Conservation (phyloP, 2,797 vertebrate species). For the Pangasius mekongensis region DNA sequence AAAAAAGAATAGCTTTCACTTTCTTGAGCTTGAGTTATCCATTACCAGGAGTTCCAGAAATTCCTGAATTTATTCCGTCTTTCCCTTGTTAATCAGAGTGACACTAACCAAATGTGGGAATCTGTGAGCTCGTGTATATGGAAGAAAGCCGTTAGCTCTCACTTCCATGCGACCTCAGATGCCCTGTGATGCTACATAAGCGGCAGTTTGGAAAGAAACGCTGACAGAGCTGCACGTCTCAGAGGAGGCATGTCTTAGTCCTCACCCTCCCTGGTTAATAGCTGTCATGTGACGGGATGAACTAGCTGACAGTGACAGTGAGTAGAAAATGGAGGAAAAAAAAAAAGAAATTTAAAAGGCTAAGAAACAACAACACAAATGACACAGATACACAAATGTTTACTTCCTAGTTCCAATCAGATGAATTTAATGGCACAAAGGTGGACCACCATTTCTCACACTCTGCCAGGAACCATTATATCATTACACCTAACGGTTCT, state of each 20-base stretch:
- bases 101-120: not conserved
- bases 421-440: conserved; percentile 24
- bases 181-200: too few species aligned
- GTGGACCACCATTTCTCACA: conserved; percentile 24
- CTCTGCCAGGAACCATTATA: conserved; percentile 27
- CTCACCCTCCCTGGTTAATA: not conserved
- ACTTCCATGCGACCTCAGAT: too few species aligned
- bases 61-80: too few species aligned
- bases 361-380: not conserved
- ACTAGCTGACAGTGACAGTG: not conserved
- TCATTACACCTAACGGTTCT: conserved; percentile 42
- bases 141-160: not conserved
- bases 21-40: not conserved
- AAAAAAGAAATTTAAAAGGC: not conserved
- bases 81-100: not conserved
- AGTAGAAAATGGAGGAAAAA: not conserved
- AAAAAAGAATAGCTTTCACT: not conserved
- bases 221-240: not conserved
- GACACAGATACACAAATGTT: not conserved
- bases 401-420: not conserved
- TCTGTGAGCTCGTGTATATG: not conserved
- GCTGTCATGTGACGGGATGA: not conserved
- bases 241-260: not conserved
- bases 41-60: not conserved
- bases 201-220: not conserved